Conservation (phyloP, 2,888 invertebrate species). For the Bursaphelenchus okinawaensis region DNA sequence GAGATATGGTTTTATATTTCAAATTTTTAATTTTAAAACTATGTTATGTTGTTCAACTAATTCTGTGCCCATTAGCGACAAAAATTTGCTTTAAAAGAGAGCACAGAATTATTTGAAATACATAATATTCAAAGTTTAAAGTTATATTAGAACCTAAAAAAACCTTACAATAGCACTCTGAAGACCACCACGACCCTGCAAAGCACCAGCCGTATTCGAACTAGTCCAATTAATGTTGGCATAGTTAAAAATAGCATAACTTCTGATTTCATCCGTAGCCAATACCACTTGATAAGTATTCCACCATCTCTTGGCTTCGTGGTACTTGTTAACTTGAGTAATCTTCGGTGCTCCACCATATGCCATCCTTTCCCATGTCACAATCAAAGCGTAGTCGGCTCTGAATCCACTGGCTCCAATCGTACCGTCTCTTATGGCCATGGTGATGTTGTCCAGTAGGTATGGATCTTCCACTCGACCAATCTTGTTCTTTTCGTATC, state of each 20-base stretch:
- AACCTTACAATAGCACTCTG: slow-evolving; percentile 38
- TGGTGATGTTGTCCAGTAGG: slow-evolving; percentile 40
- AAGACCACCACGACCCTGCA: slow-evolving; percentile 39
- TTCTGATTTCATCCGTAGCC: slow-evolving; percentile 85
- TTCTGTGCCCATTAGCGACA: no score
- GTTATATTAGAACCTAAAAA: neutral
- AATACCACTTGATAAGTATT: slow-evolving; percentile 87
- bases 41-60: no score
- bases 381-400: slow-evolving; percentile 79
- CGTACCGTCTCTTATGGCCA: slow-evolving; percentile 77
- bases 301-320: slow-evolving; percentile 39
- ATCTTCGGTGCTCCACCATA: slow-evolving; percentile 44
- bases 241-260: slow-evolving; percentile 91
- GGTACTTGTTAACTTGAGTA: slow-evolving; percentile 36
- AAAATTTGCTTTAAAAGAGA: no score
- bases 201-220: slow-evolving; percentile 75
- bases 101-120: no score
- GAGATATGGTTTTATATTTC: no score
- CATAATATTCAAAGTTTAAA: no score
- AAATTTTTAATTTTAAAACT: no score
- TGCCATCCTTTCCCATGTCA: slow-evolving; percentile 80
- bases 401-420: slow-evolving; percentile 79
- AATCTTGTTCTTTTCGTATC: slow-evolving; percentile 33
- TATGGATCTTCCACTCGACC: slow-evolving; percentile 41
- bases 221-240: slow-evolving; percentile 81